Evolutionary conservation across 2,888 invertebrate species (phyloP).

Genomic region (Apotomis turbidana): DNA sequence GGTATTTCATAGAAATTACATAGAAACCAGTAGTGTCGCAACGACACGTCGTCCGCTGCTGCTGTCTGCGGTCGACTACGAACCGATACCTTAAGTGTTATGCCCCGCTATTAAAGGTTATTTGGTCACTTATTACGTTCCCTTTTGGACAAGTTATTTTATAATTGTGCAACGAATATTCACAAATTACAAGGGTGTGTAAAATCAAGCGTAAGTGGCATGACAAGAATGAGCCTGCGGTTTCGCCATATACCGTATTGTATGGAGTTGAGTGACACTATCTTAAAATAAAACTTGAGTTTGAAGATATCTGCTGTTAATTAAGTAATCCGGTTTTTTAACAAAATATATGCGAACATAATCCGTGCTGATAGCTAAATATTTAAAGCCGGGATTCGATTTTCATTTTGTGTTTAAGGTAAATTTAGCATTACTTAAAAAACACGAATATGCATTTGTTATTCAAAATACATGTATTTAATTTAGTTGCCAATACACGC

Average conservation of each 20-base stretch:
- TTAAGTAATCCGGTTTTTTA: conserved; percentile 9
- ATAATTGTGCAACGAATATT: conserved; percentile 35
- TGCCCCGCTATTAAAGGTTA: conserved; percentile 25
- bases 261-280: conserved; percentile 11
- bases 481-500: too few relatives aligned
- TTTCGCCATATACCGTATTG: conserved; percentile 14
- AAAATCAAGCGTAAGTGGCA: conserved; percentile 21
- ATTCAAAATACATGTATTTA: too few relatives aligned
- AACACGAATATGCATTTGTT: too few relatives aligned
- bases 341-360: not conserved
- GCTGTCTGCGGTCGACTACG: too few relatives aligned
- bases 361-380: too few relatives aligned
- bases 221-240: conserved; percentile 12
- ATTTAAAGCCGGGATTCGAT: too few relatives aligned
- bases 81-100: not conserved
- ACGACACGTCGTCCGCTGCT: too few relatives aligned
- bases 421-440: too few relatives aligned
- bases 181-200: conserved; percentile 28
- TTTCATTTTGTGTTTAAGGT: too few relatives aligned
- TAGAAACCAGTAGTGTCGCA: too few relatives aligned
- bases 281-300: conserved; percentile 1
- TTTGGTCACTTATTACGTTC: conserved; percentile 7
- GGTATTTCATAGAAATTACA: too few relatives aligned
- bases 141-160: conserved; percentile 35
- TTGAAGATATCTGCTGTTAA: not conserved